Evolutionary conservation across 2,888 invertebrate species (phyloP).

Genomic region (Drosophila recens): DNA sequence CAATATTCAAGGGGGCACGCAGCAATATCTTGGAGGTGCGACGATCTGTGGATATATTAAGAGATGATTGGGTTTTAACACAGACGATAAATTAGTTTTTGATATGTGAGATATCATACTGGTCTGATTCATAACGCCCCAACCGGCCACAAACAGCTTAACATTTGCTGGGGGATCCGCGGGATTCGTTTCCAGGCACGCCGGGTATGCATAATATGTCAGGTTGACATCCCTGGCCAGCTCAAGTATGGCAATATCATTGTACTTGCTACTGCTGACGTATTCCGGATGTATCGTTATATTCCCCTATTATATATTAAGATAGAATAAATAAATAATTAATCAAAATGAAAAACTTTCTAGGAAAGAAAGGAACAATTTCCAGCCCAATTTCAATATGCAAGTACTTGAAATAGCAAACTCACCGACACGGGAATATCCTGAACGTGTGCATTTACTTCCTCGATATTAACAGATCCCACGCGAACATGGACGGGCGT

Average conservation of each 20-base stretch:
- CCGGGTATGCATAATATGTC: constrained; percentile 58
- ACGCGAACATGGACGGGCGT: constrained; percentile 76
- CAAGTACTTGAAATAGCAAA: not conserved
- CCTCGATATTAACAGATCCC: constrained; percentile 72
- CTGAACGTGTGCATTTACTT: constrained; percentile 44
- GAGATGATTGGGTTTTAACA: not conserved
- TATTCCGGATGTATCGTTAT: constrained; percentile 74
- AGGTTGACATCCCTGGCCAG: constrained; percentile 51
- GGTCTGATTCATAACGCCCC: constrained; percentile 76
- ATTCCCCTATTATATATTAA: constrained; percentile 49
- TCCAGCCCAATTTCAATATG: no score
- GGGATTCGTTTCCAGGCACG: constrained; percentile 69
- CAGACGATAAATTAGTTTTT: not conserved
- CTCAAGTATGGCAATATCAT: constrained; percentile 80
- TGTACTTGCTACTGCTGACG: constrained; percentile 65
- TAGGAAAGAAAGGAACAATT: no score
- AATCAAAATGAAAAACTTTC: no score
- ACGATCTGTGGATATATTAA: constrained; percentile 31
- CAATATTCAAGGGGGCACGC: constrained; percentile 69
- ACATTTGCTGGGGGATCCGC: constrained; percentile 63
- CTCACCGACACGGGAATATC: constrained; percentile 66
- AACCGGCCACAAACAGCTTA: constrained; percentile 78
- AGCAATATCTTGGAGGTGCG: constrained; percentile 64
- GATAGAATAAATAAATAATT: not conserved
- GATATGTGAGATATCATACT: constrained; percentile 50